phyloP scores from a whole-genome alignment of 2,888 invertebrate genomes.

The Meliscaeva auricollis region DNA sequence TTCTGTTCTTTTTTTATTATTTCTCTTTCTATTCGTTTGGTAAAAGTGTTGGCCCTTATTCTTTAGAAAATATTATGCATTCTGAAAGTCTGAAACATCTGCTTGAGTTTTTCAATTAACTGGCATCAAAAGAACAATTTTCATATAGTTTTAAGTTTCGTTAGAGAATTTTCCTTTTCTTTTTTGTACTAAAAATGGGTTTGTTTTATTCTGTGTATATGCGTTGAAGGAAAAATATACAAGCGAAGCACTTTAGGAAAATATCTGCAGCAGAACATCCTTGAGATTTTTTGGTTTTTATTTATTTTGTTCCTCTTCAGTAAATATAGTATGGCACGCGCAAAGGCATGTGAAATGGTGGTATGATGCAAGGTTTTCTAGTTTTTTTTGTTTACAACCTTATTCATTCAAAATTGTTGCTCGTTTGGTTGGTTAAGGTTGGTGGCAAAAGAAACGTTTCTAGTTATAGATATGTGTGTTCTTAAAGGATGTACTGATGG shows the following conservation, averaged over 20 bases:
- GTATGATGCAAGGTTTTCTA: background rate
- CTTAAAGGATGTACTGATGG: no score
- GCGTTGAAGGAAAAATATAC: background rate
- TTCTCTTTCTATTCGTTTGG: background rate
- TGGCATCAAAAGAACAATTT: conserved; percentile 72
- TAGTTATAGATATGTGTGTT: no score
- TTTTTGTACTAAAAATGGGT: background rate
- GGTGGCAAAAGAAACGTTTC: background rate
- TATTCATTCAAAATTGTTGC: background rate
- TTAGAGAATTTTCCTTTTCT: no score
- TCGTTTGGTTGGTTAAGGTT: background rate
- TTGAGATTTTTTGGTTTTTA: conserved; percentile 15
- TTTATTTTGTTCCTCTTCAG: background rate
- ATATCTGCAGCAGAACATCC: background rate
- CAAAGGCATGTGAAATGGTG: background rate
- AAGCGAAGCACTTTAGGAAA: conserved; percentile 10
- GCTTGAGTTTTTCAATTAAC: conserved; percentile 75
- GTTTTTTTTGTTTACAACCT: background rate
- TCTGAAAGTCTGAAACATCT: conserved; percentile 43
- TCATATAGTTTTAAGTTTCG: conserved; percentile 42
- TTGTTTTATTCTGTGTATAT: background rate
- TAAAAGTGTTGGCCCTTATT: conserved; percentile 36
- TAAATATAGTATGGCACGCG: background rate
- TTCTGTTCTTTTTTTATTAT: background rate
- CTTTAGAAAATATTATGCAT: conserved; percentile 35